Percentiles rank a stretch among this genome's conserved stretches.
Evolutionary conservation across 2,113 vertebrate species (phyloP).

Genomic region (Lethenteron reissneri): DNA sequence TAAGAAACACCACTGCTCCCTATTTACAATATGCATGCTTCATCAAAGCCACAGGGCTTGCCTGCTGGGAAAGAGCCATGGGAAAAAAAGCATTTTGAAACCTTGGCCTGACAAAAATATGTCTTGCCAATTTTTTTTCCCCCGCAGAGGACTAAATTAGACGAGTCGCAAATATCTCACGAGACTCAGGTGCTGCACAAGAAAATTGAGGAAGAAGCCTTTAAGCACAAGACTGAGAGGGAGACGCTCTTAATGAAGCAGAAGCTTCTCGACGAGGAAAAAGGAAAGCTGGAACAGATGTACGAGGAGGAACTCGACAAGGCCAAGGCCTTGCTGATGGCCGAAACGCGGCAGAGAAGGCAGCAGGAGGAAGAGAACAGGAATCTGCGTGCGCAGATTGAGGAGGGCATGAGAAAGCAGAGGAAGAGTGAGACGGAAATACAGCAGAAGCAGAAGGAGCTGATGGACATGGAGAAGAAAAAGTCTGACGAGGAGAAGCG

Average conservation of each 20-base stretch:
- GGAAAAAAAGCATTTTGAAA: too few relatives aligned
- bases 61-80: too few relatives aligned
- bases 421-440: not conserved
- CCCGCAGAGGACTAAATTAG: not conserved
- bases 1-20: too few relatives aligned
- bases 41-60: too few relatives aligned
- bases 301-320: not conserved
- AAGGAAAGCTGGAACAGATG: conserved; percentile 2
- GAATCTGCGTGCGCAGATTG: not conserved
- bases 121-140: not conserved
- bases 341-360: not conserved
- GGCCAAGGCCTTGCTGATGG: not conserved
- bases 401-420: not conserved
- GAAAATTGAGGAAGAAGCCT: conserved; percentile 4
- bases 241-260: conserved; percentile 1
- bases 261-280: conserved; percentile 3
- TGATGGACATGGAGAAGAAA: not conserved
- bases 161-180: conserved; percentile 1
- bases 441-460: conserved; percentile 2
- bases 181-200: not conserved
- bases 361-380: conserved; percentile 4
- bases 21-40: too few relatives aligned
- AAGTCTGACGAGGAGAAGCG: conserved; percentile 1
- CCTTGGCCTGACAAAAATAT: too few relatives aligned
- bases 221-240: not conserved